Evolutionary conservation across 2,888 invertebrate genomes (phyloP), one percentile per base, ranked within the genome.

Genomic region (Drosophila melanosoma): DNA sequence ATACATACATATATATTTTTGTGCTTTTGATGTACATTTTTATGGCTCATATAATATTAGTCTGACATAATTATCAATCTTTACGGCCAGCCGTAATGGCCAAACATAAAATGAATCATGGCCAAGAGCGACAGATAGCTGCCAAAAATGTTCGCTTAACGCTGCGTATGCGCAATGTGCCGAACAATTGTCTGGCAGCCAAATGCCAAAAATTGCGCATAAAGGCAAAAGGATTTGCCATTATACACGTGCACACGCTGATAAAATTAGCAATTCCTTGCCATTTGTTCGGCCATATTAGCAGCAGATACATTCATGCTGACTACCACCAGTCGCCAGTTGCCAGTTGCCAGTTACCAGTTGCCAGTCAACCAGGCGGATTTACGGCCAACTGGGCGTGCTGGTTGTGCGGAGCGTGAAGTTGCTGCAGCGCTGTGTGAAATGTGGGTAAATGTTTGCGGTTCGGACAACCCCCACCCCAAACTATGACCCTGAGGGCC

Each of bases 211-310:
- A 69, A 68, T 56, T 23, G 38, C n/a, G 26, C n/a, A 53, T 52
- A 69, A 54, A 33, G 64, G 51, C 57, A 59, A 76, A 67, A 49
- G 45, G 65, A 76, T 52, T 75, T 67, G 67, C 53, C 67, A 49
- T 63, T 60, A 62, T 51, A 69, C 62, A 71, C 73, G 68, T 56
- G 59, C 79, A 70, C 79, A 67, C 53, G 69, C 83, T 76, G 87
- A 89, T 89, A 84, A 87, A 90, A 89, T 87, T 87, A 90, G 87
- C 90, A 89, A 90, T 90, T 89, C 87, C 76, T 66, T 89, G 63
- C 79, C 81, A 78, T 88, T 87, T 77, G 75, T 59, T 77, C 66
- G 77, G 69, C 73, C 70, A 90, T 83, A 90, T 90, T 89, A 90
- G 87, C 87, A 78, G 89, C 87, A 75, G 83, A 89, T 87, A 90